Evolutionary conservation across 2,888 invertebrate genomes (phyloP).

Genomic region (Macrophya alboannulata): DNA sequence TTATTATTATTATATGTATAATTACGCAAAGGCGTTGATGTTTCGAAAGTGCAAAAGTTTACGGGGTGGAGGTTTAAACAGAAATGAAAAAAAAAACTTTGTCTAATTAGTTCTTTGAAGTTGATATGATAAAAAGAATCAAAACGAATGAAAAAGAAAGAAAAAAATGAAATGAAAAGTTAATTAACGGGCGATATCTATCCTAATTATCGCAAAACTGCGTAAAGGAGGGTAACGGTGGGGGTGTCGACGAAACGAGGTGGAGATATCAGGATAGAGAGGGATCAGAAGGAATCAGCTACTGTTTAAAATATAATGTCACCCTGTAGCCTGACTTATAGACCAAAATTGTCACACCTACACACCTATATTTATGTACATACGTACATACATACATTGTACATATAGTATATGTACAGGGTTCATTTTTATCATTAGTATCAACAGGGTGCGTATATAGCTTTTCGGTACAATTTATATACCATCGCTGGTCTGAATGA

Average conservation of each 20-base stretch:
- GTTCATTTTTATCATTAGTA: too few relatives aligned
- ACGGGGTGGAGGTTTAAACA: background rate
- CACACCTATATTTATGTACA: too few relatives aligned
- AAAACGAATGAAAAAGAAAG: background rate
- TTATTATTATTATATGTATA: too few relatives aligned
- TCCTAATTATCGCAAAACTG: constrained; percentile 7
- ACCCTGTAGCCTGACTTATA: background rate
- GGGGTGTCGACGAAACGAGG: background rate
- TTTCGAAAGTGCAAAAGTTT: constrained; percentile 7
- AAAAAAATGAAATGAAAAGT: background rate
- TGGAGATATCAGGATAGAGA: background rate
- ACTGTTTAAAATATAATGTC: constrained; percentile 1
- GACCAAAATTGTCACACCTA: too few relatives aligned
- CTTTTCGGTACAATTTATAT: too few relatives aligned
- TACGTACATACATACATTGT: too few relatives aligned
- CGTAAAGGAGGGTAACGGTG: background rate
- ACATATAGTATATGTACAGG: too few relatives aligned
- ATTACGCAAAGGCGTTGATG: background rate
- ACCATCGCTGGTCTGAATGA: too few relatives aligned
- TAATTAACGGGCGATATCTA: constrained; percentile 3
- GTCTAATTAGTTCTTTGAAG: constrained; percentile 11
- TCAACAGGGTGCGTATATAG: too few relatives aligned
- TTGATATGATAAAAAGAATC: background rate
- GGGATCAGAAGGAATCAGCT: constrained; percentile 11
- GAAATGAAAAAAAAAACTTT: background rate